phyloP scores from a whole-genome alignment of 2,888 invertebrate species.

The Eustalomyia histrio region DNA sequence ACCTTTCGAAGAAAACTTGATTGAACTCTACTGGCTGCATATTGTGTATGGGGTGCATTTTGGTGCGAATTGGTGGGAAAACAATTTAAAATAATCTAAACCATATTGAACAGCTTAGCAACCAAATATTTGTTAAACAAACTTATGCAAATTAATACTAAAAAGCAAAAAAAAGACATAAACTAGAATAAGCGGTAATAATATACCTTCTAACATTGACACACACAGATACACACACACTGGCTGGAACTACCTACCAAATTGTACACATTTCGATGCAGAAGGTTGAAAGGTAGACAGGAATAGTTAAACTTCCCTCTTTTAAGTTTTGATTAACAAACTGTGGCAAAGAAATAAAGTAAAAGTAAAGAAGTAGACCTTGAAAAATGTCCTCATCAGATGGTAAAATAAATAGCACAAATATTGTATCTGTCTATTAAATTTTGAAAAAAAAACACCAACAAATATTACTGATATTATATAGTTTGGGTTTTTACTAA shows the following conservation, averaged over 20 bases:
- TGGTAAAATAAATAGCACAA: not conserved
- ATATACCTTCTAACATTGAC: not conserved
- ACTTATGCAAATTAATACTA: constrained; percentile 60
- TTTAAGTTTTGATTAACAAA: constrained; percentile 13
- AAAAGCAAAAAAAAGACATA: constrained; percentile 18
- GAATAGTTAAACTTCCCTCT: constrained; percentile 7
- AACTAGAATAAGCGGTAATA: constrained; percentile 13
- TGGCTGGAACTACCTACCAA: constrained; percentile 6
- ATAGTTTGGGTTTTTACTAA: constrained; percentile 24
- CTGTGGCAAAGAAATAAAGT: constrained; percentile 11
- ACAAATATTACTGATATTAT: constrained; percentile 48
- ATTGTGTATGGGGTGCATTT: constrained; percentile 31
- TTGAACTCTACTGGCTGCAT: not conserved
- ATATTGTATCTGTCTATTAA: not conserved
- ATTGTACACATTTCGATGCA: constrained; percentile 16
- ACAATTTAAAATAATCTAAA: constrained; percentile 48
- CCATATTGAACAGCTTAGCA: constrained; percentile 55
- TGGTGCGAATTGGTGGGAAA: constrained; percentile 40
- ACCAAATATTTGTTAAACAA: constrained; percentile 40
- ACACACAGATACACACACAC: not conserved
- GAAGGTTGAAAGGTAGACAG: constrained; percentile 31
- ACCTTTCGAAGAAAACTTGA: constrained; percentile 40
- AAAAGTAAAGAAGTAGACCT: constrained; percentile 47
- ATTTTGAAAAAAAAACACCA: constrained; percentile 17
- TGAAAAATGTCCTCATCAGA: constrained; percentile 27